A percentile compares a stretch with the other conserved stretches of the same genome.
Conservation (phyloP, 2,797 vertebrate species). For the Alouatta caraya region DNA sequence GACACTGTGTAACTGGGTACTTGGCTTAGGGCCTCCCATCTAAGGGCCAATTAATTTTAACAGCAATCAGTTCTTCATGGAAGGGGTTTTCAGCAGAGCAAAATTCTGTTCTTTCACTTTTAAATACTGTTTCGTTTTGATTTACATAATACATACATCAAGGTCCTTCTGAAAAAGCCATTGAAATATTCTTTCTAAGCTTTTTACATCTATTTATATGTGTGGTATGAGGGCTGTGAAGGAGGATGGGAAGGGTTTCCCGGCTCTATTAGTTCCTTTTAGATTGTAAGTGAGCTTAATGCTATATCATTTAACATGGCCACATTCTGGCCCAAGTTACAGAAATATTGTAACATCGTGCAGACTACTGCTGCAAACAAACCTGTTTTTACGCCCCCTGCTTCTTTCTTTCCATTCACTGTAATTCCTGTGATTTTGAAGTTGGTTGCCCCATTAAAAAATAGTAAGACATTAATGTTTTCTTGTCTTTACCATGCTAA, state of each 20-base stretch:
- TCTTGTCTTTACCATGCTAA: neutral
- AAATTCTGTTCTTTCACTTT: neutral
- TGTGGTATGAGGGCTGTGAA: neutral
- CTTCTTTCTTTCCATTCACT: neutral
- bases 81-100: neutral
- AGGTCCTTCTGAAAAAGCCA: neutral
- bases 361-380: neutral
- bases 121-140: neutral
- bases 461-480: neutral
- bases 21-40: neutral
- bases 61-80: neutral
- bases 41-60: neutral
- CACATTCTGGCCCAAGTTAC: neutral
- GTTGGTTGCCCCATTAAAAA: neutral
- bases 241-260: neutral
- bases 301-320: neutral
- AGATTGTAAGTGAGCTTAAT: neutral
- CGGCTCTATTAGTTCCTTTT: neutral
- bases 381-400: neutral
- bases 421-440: constrained; percentile 12
- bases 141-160: neutral
- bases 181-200: neutral
- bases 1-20: no score
- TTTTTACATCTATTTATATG: neutral
- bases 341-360: neutral